A percentile compares a stretch with the other conserved stretches of the same genome.
Evolutionary conservation across 64 coral and sea anemone species (phyloP).

Genomic region (Platygyra sinensis): DNA sequence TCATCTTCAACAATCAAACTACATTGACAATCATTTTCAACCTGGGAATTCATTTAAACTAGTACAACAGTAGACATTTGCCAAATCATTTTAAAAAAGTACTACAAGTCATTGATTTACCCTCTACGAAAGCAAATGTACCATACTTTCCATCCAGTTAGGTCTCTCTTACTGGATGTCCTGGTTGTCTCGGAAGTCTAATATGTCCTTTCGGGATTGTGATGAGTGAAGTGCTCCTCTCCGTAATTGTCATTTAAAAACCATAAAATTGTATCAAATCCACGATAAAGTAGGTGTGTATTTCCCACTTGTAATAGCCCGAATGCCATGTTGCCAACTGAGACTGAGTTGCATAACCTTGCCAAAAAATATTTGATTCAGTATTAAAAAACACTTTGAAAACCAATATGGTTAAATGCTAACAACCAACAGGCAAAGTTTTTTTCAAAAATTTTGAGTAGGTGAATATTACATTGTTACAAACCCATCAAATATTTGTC

Average conservation of each 20-base stretch:
- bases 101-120: neutral
- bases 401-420: too few relatives aligned
- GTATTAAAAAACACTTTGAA: too few relatives aligned
- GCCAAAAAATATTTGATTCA: neutral
- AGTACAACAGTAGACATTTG: too few relatives aligned
- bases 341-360: conserved; percentile 62
- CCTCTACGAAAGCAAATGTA: conserved; percentile 39
- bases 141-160: conserved; percentile 24
- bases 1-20: too few relatives aligned
- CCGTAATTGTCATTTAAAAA: conserved; percentile 28
- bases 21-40: too few relatives aligned
- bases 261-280: conserved; percentile 62
- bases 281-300: conserved; percentile 51
- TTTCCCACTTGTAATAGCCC: conserved; percentile 45
- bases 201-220: conserved; percentile 10
- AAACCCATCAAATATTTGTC: too few relatives aligned
- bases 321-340: conserved; percentile 63
- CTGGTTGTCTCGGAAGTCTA: conserved; percentile 39
- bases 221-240: conserved; percentile 39
- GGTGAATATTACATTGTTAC: neutral
- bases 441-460: too few relatives aligned
- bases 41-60: too few relatives aligned
- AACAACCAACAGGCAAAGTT: too few relatives aligned
- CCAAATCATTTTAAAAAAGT: neutral
- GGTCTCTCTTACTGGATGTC: conserved; percentile 17